A percentile compares a stretch with the other conserved stretches of the same genome.
phyloP scores from a whole-genome alignment of 2,888 invertebrate species.

The Unio pictorum region DNA sequence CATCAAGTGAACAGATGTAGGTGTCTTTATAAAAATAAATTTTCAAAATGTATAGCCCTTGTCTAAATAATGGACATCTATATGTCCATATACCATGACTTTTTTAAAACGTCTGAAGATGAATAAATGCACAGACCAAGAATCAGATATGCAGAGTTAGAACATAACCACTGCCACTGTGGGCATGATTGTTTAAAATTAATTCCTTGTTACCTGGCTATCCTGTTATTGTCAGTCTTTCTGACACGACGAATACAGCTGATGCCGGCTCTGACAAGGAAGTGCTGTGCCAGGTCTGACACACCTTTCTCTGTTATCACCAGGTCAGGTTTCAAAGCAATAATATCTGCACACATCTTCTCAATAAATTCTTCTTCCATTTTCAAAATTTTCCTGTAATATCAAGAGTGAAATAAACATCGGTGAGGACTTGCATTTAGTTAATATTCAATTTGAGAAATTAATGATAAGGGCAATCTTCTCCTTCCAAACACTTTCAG shows the following conservation, averaged over 20 bases:
- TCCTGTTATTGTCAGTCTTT: constrained; percentile 96
- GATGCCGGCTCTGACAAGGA: constrained; percentile 76
- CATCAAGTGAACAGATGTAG: too few species aligned
- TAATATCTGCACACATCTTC: constrained; percentile 90
- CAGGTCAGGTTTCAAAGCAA: constrained; percentile 94
- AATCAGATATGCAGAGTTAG: too few species aligned
- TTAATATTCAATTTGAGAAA: too few species aligned
- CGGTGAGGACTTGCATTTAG: not conserved
- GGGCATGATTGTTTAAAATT: not conserved
- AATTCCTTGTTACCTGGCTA: constrained; percentile 79
- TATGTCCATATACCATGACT: too few species aligned
- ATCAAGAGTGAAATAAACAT: constrained; percentile 1
- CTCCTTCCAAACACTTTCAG: too few species aligned
- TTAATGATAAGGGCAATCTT: too few species aligned
- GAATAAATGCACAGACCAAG: too few species aligned
- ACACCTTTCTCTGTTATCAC: constrained; percentile 99
- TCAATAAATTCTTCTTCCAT: constrained; percentile 96
- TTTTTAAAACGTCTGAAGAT: too few species aligned
- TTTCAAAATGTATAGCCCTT: too few species aligned
- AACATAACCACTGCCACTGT: too few species aligned
- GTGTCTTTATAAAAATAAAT: too few species aligned
- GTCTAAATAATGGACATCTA: too few species aligned
- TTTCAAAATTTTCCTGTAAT: constrained; percentile 86
- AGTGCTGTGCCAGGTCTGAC: constrained; percentile 78
- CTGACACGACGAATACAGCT: constrained; percentile 82